These are phyloP conservation scores for Pollenia griseotomentosa DNA, from an alignment of 2,888 invertebrate species.

Conservation along the genomic window DNA sequence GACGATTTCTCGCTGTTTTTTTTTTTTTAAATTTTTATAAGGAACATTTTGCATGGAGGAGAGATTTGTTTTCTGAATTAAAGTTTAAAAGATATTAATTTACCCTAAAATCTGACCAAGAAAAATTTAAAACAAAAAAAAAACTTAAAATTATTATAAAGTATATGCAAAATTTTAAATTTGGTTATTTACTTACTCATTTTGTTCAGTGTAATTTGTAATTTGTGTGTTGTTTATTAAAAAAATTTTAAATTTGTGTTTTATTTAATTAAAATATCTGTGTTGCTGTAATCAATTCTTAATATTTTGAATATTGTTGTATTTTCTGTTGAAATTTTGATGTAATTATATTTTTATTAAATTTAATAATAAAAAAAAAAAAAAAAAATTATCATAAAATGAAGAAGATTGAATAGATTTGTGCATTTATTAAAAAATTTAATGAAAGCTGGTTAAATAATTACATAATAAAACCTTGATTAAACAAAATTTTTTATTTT, in stretches of 20 bases:
- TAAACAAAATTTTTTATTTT: constrained; percentile 1
- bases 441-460: constrained; percentile 11
- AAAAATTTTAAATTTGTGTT: constrained; percentile 50
- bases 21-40: too few relatives aligned
- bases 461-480: background rate
- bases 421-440: constrained; percentile 17
- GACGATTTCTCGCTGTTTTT: too few relatives aligned
- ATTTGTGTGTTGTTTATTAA: constrained; percentile 45
- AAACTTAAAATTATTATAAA: constrained; percentile 7
- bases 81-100: too few relatives aligned
- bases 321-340: constrained; percentile 17
- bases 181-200: constrained; percentile 78
- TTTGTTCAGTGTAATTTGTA: constrained; percentile 70
- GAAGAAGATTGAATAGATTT: constrained; percentile 34
- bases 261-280: constrained; percentile 46
- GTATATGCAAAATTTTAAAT: constrained; percentile 6
- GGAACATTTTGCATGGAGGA: too few relatives aligned
- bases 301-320: constrained; percentile 27
- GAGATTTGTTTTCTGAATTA: too few relatives aligned
- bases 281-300: constrained; percentile 27
- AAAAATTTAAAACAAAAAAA: background rate
- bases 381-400: constrained; percentile 13
- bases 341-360: constrained; percentile 9
- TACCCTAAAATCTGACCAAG: too few relatives aligned
- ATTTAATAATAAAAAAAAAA: constrained; percentile 12